phyloP scores from a whole-genome alignment of 2,113 vertebrate species.

The Nyctibius bracteatus region DNA sequence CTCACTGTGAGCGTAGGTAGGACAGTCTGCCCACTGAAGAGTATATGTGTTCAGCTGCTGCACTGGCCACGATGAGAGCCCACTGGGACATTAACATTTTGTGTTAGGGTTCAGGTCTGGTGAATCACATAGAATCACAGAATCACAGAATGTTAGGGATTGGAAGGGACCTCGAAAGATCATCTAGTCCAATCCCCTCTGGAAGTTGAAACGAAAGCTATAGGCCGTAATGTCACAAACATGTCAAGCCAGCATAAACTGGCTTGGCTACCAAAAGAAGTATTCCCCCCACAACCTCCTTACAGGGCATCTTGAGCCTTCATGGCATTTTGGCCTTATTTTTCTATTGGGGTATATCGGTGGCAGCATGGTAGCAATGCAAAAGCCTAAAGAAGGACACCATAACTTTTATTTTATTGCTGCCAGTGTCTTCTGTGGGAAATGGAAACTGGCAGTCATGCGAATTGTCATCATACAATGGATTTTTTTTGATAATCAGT shows the following conservation, averaged over 20 bases:
- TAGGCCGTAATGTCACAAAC: background rate
- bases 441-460: background rate
- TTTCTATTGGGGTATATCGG: background rate
- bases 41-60: background rate
- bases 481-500: background rate
- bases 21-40: background rate
- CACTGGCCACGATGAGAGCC: background rate
- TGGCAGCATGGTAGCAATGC: background rate
- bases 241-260: background rate
- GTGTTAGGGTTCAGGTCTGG: background rate
- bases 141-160: too few species aligned
- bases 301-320: background rate
- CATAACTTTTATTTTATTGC: background rate
- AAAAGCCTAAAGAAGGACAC: background rate
- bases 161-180: too few species aligned
- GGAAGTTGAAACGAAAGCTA: background rate
- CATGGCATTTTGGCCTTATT: background rate
- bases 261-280: background rate
- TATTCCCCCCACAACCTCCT: background rate
- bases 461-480: background rate
- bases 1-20: background rate
- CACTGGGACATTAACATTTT: rapidly evolving
- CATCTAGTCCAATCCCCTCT: too few species aligned
- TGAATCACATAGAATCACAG: too few species aligned
- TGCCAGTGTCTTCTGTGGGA: background rate